Conservation (phyloP, 2,797 vertebrate species). For the Vipera latastei region DNA sequence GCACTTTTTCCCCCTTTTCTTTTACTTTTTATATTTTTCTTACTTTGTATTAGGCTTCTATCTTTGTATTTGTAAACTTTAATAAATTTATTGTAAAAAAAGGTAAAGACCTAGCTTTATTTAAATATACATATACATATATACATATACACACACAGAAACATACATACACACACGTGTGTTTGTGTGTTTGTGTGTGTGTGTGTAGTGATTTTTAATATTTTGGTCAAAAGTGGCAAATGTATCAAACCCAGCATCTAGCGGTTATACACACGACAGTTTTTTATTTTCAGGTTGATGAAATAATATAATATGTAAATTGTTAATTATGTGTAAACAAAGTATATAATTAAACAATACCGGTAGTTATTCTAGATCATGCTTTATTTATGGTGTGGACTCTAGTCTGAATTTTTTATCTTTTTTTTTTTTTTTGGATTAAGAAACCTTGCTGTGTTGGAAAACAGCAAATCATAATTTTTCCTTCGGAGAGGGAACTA, state of each 20-base stretch:
- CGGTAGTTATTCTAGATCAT: not conserved
- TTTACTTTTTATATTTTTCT: not conserved
- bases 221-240: not conserved
- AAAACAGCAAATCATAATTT: conserved; percentile 12
- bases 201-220: not conserved
- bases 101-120: not conserved
- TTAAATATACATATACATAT: not conserved
- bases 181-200: too few relatives aligned
- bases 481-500: conserved; percentile 15
- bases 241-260: not conserved
- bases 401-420: not conserved
- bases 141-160: too few relatives aligned
- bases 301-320: not conserved
- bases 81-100: not conserved
- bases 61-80: not conserved
- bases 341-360: conserved; percentile 1
- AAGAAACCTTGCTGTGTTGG: conserved; percentile 4
- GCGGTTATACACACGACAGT: not conserved
- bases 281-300: conserved; percentile 5
- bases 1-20: not conserved
- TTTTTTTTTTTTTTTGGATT: not conserved
- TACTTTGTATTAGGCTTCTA: not conserved
- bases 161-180: too few relatives aligned
- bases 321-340: conserved; percentile 4
- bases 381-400: not conserved